These are phyloP conservation scores for Lypha dubia DNA, from an alignment of 2,888 invertebrate genomes.

Conservation along the genomic window DNA sequence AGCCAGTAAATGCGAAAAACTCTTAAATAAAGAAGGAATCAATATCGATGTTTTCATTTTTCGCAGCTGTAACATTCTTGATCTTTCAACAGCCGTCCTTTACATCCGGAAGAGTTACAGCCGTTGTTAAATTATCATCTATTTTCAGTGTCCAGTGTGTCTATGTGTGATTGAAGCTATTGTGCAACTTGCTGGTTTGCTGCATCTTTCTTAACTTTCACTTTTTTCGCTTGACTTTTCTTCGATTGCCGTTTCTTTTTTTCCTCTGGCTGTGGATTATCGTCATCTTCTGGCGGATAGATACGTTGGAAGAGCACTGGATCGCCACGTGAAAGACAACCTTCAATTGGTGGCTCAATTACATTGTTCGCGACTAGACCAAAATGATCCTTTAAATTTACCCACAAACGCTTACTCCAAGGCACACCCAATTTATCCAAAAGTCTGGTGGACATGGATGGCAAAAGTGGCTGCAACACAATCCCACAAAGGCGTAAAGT, in stretches of 20 bases:
- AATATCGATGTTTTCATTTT: neutral
- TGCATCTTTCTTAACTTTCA: constrained; percentile 34
- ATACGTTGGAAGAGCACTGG: constrained; percentile 81
- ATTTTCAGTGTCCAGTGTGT: neutral
- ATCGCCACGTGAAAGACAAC: constrained; percentile 73
- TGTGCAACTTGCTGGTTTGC: constrained; percentile 50
- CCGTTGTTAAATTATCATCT: constrained; percentile 3
- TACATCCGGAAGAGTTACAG: constrained; percentile 5
- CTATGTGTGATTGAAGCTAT: neutral
- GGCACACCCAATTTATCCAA: constrained; percentile 88
- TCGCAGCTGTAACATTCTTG: constrained; percentile 14
- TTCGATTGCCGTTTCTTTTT: constrained; percentile 45
- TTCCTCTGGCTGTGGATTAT: constrained; percentile 59
- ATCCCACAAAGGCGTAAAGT: constrained; percentile 91
- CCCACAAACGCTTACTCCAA: constrained; percentile 84
- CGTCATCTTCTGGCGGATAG: constrained; percentile 75
- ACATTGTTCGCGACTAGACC: constrained; percentile 68
- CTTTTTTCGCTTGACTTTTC: constrained; percentile 39
- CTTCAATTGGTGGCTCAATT: constrained; percentile 59
- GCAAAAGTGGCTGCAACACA: constrained; percentile 93
- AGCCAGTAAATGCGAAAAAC: neutral
- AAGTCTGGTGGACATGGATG: constrained; percentile 87
- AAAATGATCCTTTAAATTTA: constrained; percentile 81
- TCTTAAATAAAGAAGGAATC: neutral
- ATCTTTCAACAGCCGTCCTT: neutral